Evolutionary conservation across 2,797 vertebrate genomes (phyloP).

Genomic region (Brachymystax lenok): DNA sequence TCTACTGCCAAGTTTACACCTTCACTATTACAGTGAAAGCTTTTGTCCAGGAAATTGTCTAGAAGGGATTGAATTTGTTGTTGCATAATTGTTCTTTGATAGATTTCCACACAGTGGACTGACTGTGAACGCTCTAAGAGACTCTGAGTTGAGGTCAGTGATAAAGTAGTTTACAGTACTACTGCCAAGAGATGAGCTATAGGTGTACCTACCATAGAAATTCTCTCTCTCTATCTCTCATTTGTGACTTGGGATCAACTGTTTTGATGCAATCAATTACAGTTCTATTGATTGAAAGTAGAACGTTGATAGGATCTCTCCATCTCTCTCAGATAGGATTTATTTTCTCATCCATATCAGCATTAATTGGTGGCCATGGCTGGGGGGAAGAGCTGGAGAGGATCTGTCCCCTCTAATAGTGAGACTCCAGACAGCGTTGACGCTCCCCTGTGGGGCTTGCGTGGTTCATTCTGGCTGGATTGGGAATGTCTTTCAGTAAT

Average conservation of each 20-base stretch:
- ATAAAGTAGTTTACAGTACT: too few relatives aligned
- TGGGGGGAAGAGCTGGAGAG: neutral
- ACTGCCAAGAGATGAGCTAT: too few relatives aligned
- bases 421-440: neutral
- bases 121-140: too few relatives aligned
- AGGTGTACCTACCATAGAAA: too few relatives aligned
- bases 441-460: neutral
- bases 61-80: too few relatives aligned
- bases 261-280: conserved; percentile 82
- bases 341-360: neutral
- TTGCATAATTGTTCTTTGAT: too few relatives aligned
- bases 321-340: neutral
- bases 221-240: conserved; percentile 7
- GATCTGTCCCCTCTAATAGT: neutral
- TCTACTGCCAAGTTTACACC: too few relatives aligned
- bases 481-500: neutral
- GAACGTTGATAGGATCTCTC: conserved; percentile 72
- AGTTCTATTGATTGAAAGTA: conserved; percentile 79
- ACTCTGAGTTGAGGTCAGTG: too few relatives aligned
- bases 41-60: too few relatives aligned
- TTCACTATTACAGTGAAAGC: too few relatives aligned
- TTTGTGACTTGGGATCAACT: conserved; percentile 79
- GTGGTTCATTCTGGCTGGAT: neutral
- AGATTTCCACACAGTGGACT: too few relatives aligned
- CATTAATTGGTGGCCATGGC: neutral